Evolutionary conservation across 2,888 invertebrate genomes (phyloP).

Genomic region (Dascillus cervinus): DNA sequence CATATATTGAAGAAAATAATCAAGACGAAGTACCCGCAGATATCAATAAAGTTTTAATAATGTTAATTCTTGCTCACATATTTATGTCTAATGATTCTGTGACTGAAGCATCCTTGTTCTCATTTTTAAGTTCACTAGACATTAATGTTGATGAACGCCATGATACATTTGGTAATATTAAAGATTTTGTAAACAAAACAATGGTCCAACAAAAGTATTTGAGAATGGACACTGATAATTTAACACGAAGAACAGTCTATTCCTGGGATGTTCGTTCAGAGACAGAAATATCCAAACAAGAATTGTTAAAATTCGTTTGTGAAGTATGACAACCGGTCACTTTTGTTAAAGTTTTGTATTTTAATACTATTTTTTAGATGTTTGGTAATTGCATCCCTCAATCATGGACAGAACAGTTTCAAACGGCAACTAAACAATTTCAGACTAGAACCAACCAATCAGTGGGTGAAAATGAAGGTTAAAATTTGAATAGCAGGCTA

Average conservation of each 20-base stretch:
- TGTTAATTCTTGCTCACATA: slow-evolving; percentile 12
- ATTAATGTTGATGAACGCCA: slow-evolving; percentile 8
- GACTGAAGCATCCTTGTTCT: slow-evolving; percentile 9
- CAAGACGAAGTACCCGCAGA: slow-evolving; percentile 3
- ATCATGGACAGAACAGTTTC: slow-evolving; percentile 11
- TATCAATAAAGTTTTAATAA: slow-evolving; percentile 10
- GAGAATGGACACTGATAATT: slow-evolving; percentile 4
- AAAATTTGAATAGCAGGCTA: background rate
- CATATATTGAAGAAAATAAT: slow-evolving; percentile 4
- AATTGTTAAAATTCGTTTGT: slow-evolving; percentile 12
- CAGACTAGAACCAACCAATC: background rate
- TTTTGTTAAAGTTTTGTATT: background rate
- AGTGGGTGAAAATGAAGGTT: background rate
- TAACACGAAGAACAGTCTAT: slow-evolving; percentile 6
- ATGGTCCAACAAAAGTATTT: slow-evolving; percentile 15
- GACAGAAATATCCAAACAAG: slow-evolving; percentile 12
- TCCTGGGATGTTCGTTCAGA: slow-evolving; percentile 11
- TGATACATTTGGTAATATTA: slow-evolving; percentile 12
- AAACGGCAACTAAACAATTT: slow-evolving; percentile 3
- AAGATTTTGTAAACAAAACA: slow-evolving; percentile 7
- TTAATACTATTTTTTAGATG: slow-evolving; percentile 6
- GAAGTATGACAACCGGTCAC: slow-evolving; percentile 7
- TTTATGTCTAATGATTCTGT: slow-evolving; percentile 10
- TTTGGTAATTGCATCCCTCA: slow-evolving; percentile 8
- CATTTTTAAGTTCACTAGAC: slow-evolving; percentile 8